Conservation (phyloP, 2,113 vertebrate species). For the Pan paniscus region DNA sequence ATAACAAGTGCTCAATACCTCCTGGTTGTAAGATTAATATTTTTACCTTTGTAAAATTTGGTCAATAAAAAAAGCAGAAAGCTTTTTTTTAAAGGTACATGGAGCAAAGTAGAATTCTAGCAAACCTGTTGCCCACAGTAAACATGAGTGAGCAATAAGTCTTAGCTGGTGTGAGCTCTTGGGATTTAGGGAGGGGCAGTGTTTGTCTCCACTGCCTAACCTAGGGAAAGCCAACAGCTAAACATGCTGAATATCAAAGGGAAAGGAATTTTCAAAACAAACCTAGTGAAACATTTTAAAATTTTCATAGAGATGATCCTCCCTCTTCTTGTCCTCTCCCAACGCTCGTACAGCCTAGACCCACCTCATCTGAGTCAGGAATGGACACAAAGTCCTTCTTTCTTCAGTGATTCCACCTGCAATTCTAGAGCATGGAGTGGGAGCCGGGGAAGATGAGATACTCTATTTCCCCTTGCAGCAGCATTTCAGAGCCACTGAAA, state of each 20-base stretch:
- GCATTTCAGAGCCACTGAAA: background rate
- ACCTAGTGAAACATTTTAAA: background rate
- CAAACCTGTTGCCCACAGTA: background rate
- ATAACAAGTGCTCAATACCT: background rate
- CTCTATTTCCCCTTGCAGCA: background rate
- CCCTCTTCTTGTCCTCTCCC: background rate
- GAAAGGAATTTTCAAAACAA: background rate
- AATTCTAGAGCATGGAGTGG: background rate
- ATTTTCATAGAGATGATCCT: background rate
- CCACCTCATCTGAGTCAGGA: background rate
- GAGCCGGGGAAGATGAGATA: accelerated
- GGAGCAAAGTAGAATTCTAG: background rate
- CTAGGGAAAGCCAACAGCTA: background rate
- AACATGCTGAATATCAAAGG: background rate
- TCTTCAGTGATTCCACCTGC: background rate
- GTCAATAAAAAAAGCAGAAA: background rate
- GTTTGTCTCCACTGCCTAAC: accelerated
- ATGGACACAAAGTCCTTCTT: background rate
- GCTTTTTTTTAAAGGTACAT: background rate
- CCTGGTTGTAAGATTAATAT: background rate
- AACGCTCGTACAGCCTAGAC: background rate
- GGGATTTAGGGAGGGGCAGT: accelerated
- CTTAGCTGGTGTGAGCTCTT: too few relatives aligned
- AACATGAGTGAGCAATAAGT: background rate
- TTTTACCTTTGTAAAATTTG: conserved; percentile 11